These are phyloP conservation scores for Erethizon dorsatum DNA, from an alignment of 2,797 vertebrate genomes.

Conservation along the genomic window DNA sequence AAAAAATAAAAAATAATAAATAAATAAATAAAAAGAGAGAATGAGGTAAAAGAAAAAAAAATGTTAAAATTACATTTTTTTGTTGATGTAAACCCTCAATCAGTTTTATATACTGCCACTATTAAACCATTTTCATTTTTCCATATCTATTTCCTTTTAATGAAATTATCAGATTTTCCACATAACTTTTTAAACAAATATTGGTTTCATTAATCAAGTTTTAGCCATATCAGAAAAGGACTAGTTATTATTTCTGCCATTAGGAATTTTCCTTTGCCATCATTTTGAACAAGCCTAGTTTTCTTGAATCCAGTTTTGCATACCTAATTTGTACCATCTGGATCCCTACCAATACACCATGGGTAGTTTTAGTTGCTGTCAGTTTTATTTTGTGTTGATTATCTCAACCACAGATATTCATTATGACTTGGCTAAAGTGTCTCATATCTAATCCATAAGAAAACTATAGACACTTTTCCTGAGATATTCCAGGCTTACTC, in stretches of 20 bases:
- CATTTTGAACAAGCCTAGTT: conserved; percentile 42
- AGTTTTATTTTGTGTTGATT: conserved; percentile 62
- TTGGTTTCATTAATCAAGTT: conserved; percentile 1
- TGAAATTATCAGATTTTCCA: conserved; percentile 41
- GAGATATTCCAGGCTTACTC: not conserved
- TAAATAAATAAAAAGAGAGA: no score
- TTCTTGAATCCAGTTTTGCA: not conserved
- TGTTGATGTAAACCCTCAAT: conserved; percentile 46
- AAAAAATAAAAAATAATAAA: no score
- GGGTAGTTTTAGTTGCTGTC: conserved; percentile 20
- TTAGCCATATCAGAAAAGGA: conserved; percentile 5
- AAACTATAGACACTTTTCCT: conserved; percentile 51
- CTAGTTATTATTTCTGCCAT: conserved; percentile 10
- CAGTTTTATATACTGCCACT: not conserved
- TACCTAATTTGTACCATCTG: not conserved
- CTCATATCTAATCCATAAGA: conserved; percentile 47
- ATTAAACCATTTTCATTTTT: not conserved
- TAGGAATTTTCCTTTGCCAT: conserved; percentile 23
- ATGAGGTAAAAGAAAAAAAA: not conserved
- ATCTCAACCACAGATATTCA: conserved; percentile 48
- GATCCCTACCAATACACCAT: conserved; percentile 1
- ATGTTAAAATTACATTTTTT: not conserved
- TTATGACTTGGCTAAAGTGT: conserved; percentile 17
- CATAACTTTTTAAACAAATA: conserved; percentile 39
- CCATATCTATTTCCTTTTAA: conserved; percentile 10